Evolutionary conservation across 2,797 vertebrate species (phyloP).

Genomic region (Rhinophrynus dorsalis): DNA sequence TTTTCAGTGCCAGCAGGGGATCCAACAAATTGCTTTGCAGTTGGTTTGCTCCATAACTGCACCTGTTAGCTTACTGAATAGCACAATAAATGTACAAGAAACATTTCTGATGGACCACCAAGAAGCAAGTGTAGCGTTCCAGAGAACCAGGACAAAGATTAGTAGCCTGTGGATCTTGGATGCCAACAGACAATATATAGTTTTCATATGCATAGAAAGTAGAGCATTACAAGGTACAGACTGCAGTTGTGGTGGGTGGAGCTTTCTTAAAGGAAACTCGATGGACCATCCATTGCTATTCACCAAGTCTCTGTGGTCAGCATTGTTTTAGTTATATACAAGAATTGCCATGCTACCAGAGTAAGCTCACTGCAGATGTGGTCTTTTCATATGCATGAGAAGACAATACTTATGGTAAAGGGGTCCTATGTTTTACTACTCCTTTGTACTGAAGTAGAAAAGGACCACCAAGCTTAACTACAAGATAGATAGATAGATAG

Average conservation of each 20-base stretch:
- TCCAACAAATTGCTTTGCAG: no score
- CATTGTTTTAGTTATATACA: not conserved
- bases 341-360: not conserved
- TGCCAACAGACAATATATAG: not conserved
- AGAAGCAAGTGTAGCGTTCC: not conserved
- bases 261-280: not conserved
- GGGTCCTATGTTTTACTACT: not conserved
- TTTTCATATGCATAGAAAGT: constrained; percentile 2
- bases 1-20: no score
- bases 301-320: not conserved
- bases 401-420: not conserved
- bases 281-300: constrained; percentile 15
- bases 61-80: no score
- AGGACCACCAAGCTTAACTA: not conserved
- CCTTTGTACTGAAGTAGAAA: not conserved
- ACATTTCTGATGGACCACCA: no score
- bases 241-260: not conserved
- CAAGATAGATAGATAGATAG: not conserved
- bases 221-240: not conserved
- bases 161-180: not conserved
- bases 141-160: not conserved
- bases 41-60: no score
- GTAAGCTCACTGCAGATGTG: not conserved
- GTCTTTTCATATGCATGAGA: not conserved
- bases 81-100: no score